Base-by-base conservation (phyloP, 2,888 invertebrate species). In the Norana najaformis region DNA sequence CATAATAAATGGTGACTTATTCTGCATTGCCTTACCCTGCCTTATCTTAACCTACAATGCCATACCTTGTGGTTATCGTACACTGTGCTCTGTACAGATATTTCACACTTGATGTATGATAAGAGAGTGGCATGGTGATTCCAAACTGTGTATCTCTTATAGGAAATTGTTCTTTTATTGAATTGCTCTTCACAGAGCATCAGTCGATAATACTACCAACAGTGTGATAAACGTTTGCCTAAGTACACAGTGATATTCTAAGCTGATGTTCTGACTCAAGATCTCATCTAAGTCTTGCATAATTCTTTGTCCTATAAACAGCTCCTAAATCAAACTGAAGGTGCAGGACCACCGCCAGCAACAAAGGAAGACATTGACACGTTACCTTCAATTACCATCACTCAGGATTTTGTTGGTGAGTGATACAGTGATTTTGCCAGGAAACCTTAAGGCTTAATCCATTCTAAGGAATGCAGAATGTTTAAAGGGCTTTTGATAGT, bases 251-350 rank as follows among this genome's bases (percentile, higher is more conserved):
- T n/a, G n/a, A n/a, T n/a, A n/a, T 41, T 16, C 41, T 41, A 1
- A 13, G 8, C 18, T 41, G 41, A 41, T 41, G 41, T 13, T 69
- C 6, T 11, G n/a, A 0, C n/a, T n/a, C 69, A 69, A n/a, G 6
- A 11, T 69, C 69, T n/a, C n/a, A n/a, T n/a, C n/a, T n/a, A n/a
- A n/a, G 14, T 47, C 23, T 23, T 69, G n/a, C 16, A 8, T 8
- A 23, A 83, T 69, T 30, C 88, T 35, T 47, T 47, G 36, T 36
- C 90, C 88, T 89, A 89, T 83, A 92, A 93, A 47, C 92, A 95
- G 95, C 96, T 99, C 93, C 96, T 99, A 93, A 98, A 98, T 95
- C 98, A 99, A 96, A 96, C 98, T 96, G 98, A 98, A 94, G 97
- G 97, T 35, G 96, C 96, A 89, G 97, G 97, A 6, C 98, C 98